These are phyloP conservation scores for Plemyria rubiginata DNA, from an alignment of 2,888 invertebrate species.

Conservation along the genomic window DNA sequence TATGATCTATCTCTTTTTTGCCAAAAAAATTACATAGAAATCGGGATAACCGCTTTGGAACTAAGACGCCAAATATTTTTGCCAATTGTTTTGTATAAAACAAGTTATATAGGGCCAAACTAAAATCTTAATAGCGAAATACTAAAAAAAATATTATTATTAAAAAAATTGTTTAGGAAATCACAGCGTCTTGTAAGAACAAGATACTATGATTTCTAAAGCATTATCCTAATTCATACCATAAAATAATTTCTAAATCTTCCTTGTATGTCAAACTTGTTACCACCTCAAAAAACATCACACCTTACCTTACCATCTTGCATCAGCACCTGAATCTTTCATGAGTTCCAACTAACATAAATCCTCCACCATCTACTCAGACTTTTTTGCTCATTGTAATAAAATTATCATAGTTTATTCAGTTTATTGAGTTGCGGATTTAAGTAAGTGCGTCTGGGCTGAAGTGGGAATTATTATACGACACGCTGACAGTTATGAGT, in stretches of 20 bases:
- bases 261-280: constrained; percentile 26
- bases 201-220: too few species aligned
- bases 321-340: constrained; percentile 64
- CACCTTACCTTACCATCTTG: constrained; percentile 52
- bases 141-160: too few species aligned
- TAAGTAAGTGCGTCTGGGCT: constrained; percentile 57
- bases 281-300: constrained; percentile 42
- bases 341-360: constrained; percentile 59
- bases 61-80: too few species aligned
- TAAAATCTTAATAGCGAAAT: too few species aligned
- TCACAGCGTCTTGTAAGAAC: neutral
- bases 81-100: too few species aligned
- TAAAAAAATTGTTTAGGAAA: too few species aligned
- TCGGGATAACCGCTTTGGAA: too few species aligned
- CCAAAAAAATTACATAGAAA: too few species aligned
- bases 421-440: constrained; percentile 60
- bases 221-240: neutral
- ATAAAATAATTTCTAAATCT: neutral
- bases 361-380: constrained; percentile 51
- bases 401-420: constrained; percentile 56
- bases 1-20: too few species aligned
- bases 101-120: too few species aligned
- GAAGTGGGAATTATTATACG: constrained; percentile 58
- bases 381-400: constrained; percentile 55
- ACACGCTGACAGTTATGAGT: constrained; percentile 65